phyloP scores from a whole-genome alignment of 2,797 vertebrate species.

The Oreochromis mossambicus region DNA sequence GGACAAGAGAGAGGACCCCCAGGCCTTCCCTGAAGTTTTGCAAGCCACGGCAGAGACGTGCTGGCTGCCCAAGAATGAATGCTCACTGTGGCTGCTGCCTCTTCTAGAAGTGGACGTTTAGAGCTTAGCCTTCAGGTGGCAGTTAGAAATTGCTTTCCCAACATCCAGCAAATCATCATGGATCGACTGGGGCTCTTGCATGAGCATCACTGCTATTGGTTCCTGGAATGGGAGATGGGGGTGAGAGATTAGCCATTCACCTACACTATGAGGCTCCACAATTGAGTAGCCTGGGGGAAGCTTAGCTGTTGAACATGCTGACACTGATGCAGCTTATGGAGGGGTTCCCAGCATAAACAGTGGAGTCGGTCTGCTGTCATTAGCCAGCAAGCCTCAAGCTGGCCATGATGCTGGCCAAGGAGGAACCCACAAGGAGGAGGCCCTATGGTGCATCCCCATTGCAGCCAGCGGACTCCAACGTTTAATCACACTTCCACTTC shows the following conservation, averaged over 20 bases:
- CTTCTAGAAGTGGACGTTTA: background rate
- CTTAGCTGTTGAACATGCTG: background rate
- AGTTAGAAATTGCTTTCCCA: background rate
- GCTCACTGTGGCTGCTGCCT: background rate
- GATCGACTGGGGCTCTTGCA: background rate
- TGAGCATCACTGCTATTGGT: background rate
- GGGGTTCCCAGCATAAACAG: background rate
- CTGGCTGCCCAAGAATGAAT: background rate
- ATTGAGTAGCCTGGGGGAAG: background rate
- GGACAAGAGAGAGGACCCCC: background rate
- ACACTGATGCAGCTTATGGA: background rate
- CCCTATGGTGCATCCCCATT: background rate
- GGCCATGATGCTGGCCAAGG: background rate
- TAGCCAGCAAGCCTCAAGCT: background rate
- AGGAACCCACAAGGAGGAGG: background rate
- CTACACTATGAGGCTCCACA: background rate
- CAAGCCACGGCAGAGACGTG: background rate
- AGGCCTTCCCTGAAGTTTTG: background rate
- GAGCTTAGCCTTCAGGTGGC: background rate
- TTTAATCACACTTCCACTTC: background rate
- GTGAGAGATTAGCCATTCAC: background rate
- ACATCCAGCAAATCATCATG: background rate
- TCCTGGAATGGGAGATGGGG: background rate
- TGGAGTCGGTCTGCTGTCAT: background rate
- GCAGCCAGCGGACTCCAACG: background rate